Percentiles rank a stretch among this genome's conserved stretches.
Conservation (phyloP, 2,797 vertebrate genomes). For the Xiphorhynchus erythropygius region DNA sequence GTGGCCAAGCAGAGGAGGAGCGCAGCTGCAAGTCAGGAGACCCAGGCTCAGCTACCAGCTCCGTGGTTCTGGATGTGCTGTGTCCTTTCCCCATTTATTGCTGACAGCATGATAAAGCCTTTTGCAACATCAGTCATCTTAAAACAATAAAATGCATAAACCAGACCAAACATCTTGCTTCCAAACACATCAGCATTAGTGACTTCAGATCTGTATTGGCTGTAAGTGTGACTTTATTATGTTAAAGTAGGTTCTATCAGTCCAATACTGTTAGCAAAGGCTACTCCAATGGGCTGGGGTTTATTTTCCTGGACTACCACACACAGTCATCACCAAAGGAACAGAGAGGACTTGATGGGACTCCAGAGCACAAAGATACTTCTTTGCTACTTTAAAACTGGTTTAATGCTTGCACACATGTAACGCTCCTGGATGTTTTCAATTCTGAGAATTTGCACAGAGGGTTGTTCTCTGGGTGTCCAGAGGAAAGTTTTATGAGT, state of each 20-base stretch:
- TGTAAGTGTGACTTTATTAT: not conserved
- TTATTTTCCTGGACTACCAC: conserved; percentile 35
- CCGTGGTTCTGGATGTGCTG: not conserved
- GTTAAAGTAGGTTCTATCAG: not conserved
- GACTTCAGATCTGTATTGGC: not conserved
- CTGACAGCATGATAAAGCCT: conserved; percentile 49
- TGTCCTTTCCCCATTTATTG: conserved; percentile 7
- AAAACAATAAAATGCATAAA: conserved; percentile 48
- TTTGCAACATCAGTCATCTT: conserved; percentile 49
- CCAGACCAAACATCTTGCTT: conserved; percentile 33
- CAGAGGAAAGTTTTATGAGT: not conserved
- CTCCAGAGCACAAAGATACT: not conserved
- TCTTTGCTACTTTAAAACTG: not conserved
- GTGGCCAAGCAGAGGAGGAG: not conserved
- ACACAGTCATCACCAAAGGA: not conserved
- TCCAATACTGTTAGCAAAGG: not conserved
- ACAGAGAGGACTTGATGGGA: not conserved
- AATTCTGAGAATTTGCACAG: not conserved
- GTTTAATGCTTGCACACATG: not conserved
- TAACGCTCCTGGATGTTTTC: not conserved
- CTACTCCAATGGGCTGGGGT: not conserved
- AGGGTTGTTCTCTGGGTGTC: not conserved
- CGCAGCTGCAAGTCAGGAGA: not conserved
- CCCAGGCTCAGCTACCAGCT: not conserved
- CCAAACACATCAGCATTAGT: conserved; percentile 23